Evolutionary conservation across 2,797 vertebrate genomes (phyloP).

Genomic region (Hephaestus fuliginosus): DNA sequence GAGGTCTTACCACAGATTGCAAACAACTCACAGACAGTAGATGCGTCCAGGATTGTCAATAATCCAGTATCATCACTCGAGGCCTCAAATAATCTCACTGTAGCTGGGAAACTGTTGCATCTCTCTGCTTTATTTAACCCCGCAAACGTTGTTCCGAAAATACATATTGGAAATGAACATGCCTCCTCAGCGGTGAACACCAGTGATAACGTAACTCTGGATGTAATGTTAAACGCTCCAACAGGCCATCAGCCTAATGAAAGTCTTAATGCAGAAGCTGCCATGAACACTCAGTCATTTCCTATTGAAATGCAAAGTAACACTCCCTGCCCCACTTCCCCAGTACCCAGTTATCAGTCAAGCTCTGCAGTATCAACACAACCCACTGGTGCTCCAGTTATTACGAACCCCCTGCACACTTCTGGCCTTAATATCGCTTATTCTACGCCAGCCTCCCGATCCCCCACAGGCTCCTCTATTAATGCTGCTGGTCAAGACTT

Average conservation of each 20-base stretch:
- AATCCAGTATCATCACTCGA: background rate
- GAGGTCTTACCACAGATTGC: slow-evolving; percentile 1
- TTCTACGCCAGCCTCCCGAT: background rate
- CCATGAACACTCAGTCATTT: background rate
- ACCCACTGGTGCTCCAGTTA: slow-evolving; percentile 15
- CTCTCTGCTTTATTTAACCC: slow-evolving; percentile 42
- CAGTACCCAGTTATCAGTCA: background rate
- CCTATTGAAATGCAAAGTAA: slow-evolving; percentile 20
- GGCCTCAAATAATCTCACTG: slow-evolving; percentile 13
- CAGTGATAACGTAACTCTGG: background rate
- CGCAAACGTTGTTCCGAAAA: slow-evolving; percentile 57
- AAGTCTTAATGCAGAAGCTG: background rate
- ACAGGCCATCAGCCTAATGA: background rate
- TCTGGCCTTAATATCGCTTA: slow-evolving; percentile 48
- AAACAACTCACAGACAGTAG: slow-evolving; percentile 10
- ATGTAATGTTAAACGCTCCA: background rate
- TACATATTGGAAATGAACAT: slow-evolving; percentile 25
- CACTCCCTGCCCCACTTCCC: slow-evolving; percentile 2
- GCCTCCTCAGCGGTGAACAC: background rate
- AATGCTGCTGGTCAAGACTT: slow-evolving; percentile 31
- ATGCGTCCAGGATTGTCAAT: background rate
- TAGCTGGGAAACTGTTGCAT: background rate
- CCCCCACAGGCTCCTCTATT: slow-evolving; percentile 32
- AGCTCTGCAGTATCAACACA: background rate
- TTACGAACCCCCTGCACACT: slow-evolving; percentile 32